Evolutionary conservation across 2,888 invertebrate genomes (phyloP).

Genomic region (Dastarcus helophoroides): DNA sequence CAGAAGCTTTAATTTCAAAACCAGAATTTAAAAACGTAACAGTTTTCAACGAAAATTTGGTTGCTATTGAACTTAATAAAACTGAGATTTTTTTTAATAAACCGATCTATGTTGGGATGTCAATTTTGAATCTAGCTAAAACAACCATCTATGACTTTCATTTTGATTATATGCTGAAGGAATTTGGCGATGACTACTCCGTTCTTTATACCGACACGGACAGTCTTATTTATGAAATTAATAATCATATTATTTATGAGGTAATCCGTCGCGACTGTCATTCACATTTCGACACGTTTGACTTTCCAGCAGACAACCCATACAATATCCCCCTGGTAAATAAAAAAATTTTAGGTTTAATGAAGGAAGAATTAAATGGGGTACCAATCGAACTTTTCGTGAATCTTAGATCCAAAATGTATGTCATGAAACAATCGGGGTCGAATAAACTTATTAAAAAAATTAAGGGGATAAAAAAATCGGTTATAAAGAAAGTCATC

Average conservation of each 20-base stretch:
- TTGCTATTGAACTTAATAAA: conserved; percentile 3
- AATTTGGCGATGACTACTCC: background rate
- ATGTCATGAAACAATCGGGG: conserved; percentile 6
- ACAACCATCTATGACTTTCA: conserved; percentile 7
- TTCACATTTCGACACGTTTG: conserved; percentile 6
- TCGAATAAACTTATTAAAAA: conserved; percentile 5
- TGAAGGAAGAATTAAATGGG: conserved; percentile 6
- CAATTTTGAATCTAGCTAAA: conserved; percentile 6
- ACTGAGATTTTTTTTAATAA: conserved; percentile 4
- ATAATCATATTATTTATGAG: conserved; percentile 5
- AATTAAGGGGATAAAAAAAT: conserved; percentile 7
- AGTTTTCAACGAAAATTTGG: conserved; percentile 5
- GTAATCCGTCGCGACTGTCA: conserved; percentile 5
- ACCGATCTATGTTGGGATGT: conserved; percentile 7
- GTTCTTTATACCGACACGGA: conserved; percentile 4
- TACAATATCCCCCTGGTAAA: conserved; percentile 17
- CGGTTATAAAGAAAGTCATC: conserved; percentile 3
- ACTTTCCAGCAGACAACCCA: conserved; percentile 8
- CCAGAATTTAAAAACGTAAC: conserved; percentile 6
- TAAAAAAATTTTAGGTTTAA: conserved; percentile 23
- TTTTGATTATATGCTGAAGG: conserved; percentile 4
- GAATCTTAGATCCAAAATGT: conserved; percentile 4
- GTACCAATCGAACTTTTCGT: background rate
- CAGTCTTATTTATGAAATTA: conserved; percentile 3
- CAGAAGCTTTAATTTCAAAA: conserved; percentile 5